Conservation (phyloP, 2,888 invertebrate genomes). For the Marronus borbonicus region DNA sequence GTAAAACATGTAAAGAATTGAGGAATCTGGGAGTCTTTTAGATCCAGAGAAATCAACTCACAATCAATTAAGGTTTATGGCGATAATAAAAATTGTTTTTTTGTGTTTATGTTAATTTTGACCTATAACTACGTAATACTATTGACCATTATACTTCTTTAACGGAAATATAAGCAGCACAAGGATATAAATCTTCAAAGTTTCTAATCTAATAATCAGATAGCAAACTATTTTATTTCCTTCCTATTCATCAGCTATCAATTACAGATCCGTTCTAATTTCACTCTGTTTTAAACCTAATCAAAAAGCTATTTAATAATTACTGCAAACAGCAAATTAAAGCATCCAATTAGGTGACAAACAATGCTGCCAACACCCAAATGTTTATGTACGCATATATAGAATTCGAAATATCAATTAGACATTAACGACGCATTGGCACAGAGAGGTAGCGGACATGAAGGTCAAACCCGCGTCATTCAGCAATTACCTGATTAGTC, state of each 20-base stretch:
- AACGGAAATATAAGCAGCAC: too few relatives aligned
- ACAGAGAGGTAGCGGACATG: conserved; percentile 13
- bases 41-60: too few relatives aligned
- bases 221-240: not conserved
- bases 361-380: conserved; percentile 36
- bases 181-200: too few relatives aligned
- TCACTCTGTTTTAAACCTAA: not conserved
- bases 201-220: too few relatives aligned
- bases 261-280: not conserved
- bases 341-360: conserved; percentile 41
- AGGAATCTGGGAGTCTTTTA: too few relatives aligned
- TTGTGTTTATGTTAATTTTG: too few relatives aligned
- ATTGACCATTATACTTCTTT: too few relatives aligned
- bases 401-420: conserved; percentile 41
- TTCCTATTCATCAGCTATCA: conserved; percentile 4
- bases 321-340: conserved; percentile 12
- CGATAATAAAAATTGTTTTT: too few relatives aligned
- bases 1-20: too few relatives aligned
- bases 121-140: too few relatives aligned
- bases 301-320: not conserved
- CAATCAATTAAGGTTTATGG: too few relatives aligned
- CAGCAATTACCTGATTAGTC: conserved; percentile 44
- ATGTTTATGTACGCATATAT: conserved; percentile 30
- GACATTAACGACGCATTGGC: conserved; percentile 15
- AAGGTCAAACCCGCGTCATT: conserved; percentile 38